Conservation (phyloP, 2,888 invertebrate species). For the Terebella lapidaria region DNA sequence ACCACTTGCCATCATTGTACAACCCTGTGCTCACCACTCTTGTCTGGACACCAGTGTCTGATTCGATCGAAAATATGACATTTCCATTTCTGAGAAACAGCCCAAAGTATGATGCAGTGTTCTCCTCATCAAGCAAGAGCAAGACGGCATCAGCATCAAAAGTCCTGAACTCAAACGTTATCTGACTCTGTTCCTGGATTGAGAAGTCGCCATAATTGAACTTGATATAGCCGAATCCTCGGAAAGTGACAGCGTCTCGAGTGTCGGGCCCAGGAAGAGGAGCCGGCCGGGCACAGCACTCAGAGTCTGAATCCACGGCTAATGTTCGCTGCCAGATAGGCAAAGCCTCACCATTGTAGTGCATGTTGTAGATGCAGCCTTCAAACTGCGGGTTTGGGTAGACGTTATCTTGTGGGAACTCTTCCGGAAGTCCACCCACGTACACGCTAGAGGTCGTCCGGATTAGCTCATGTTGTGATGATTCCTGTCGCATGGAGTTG, state of each 20-base stretch:
- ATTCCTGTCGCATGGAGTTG: background rate
- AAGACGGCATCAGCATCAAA: conserved; percentile 25
- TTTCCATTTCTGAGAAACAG: conserved; percentile 19
- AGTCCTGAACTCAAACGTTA: conserved; percentile 28
- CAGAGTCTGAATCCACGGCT: conserved; percentile 9
- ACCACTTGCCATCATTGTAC: conserved; percentile 29
- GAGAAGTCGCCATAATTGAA: conserved; percentile 7
- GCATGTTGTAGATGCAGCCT: conserved; percentile 28
- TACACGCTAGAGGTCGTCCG: conserved; percentile 22
- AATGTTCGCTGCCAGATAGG: conserved; percentile 26
- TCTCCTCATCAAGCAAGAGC: conserved; percentile 14
- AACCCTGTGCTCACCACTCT: conserved; percentile 4
- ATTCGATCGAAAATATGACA: conserved; percentile 16
- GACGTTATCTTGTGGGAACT: conserved; percentile 1
- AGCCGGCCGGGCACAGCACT: conserved; percentile 25
- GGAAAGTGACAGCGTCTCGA: conserved; percentile 18
- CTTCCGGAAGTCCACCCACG: conserved; percentile 25
- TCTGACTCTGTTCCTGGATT: conserved; percentile 6
- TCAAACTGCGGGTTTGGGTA: conserved; percentile 16
- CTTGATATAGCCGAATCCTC: conserved; percentile 26
- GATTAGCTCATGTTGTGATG: conserved; percentile 7
- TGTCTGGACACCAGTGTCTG: background rate
- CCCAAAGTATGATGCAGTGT: conserved; percentile 13
- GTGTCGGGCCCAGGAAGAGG: conserved; percentile 1
- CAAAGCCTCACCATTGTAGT: conserved; percentile 19